These are phyloP conservation scores for Aleiodes leptofemur DNA, from an alignment of 2,888 invertebrate species.

Conservation along the genomic window DNA sequence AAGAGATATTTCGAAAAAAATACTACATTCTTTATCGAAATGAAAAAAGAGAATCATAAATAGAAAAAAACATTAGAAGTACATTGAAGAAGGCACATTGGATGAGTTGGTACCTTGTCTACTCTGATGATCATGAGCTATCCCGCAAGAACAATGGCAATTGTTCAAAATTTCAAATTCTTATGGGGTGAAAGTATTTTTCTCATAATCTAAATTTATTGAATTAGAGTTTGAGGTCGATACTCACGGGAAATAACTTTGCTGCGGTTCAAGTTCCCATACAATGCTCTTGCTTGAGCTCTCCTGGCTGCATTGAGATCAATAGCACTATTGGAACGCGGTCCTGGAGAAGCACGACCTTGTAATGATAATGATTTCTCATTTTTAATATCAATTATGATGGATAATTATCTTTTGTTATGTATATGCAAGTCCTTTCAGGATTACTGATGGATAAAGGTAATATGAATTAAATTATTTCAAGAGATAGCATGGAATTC, in stretches of 20 bases:
- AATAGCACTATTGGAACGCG: slow-evolving; percentile 92
- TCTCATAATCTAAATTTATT: slow-evolving; percentile 36
- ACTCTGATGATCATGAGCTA: slow-evolving; percentile 63
- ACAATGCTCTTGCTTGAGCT: slow-evolving; percentile 89
- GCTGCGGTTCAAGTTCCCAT: slow-evolving; percentile 87
- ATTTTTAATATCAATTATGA: not conserved
- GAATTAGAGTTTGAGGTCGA: slow-evolving; percentile 47
- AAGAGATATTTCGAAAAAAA: not conserved
- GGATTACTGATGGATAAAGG: not conserved
- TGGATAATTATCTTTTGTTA: not conserved
- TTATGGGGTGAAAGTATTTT: not conserved
- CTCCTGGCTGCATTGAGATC: slow-evolving; percentile 94
- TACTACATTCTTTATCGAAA: not conserved
- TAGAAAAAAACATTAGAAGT: not conserved
- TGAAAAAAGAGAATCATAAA: not conserved
- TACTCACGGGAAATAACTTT: slow-evolving; percentile 88
- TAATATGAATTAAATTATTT: no score
- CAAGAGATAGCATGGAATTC: no score
- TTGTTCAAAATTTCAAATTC: slow-evolving; percentile 37
- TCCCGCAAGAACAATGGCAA: slow-evolving; percentile 56
- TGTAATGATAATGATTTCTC: slow-evolving; percentile 29
- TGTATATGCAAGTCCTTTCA: not conserved
- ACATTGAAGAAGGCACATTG: not conserved
- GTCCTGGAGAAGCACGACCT: slow-evolving; percentile 66
- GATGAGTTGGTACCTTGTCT: slow-evolving; percentile 60